Base-by-base conservation (phyloP, 2,888 invertebrate genomes). In the Diaperis boleti region DNA sequence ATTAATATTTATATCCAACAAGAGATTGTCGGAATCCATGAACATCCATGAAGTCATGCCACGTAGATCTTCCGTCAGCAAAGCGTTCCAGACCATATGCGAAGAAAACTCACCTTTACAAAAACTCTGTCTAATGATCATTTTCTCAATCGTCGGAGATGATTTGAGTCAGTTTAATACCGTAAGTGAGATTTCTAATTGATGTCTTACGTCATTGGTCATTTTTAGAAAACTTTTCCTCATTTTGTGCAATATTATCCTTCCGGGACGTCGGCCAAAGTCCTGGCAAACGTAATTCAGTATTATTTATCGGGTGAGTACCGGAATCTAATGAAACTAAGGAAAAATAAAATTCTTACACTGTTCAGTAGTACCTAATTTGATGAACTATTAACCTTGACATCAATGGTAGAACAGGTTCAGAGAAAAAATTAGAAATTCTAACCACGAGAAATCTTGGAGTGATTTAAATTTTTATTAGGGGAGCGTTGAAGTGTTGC, bases 141-240 rank as follows among this genome's bases (percentile, higher is more conserved):
- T 90, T 37, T 89, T 89, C 72, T 70, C 89, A 20, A 75, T 87
- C 0, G 82, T 83, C 13, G 91, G 91, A 1, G 84, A 83, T 42
- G 85, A 85, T 76, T 79, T 80, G 5, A 78, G 79, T 2, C 86
- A 88, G 72, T 75, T 88, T 14, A 89, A 90, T 74, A 79, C 81
- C 65, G 88, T 88, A 71, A 74, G 75, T 55, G 35, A 26, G 1
- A 20, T 1, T 17, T 18, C 17, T 41, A 10, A 17, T 18, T 7
- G 8, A 13, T 1, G 8, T 3, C 17, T 18, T 17, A 3, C 14
- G n/a, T 39, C 7, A 17, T 8, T 1, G 10, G 1, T 20, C 26
- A 6, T 13, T 78, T 79, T 56, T 66, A 81, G 81, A 75, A 69
- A 15, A 66, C 74, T 37, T 69, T 81, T 42, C 76, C 78, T 14